A percentile compares a stretch with the other conserved stretches of the same genome.
Conservation (phyloP, 2,888 invertebrate species). For the Proisotoma minuta region DNA sequence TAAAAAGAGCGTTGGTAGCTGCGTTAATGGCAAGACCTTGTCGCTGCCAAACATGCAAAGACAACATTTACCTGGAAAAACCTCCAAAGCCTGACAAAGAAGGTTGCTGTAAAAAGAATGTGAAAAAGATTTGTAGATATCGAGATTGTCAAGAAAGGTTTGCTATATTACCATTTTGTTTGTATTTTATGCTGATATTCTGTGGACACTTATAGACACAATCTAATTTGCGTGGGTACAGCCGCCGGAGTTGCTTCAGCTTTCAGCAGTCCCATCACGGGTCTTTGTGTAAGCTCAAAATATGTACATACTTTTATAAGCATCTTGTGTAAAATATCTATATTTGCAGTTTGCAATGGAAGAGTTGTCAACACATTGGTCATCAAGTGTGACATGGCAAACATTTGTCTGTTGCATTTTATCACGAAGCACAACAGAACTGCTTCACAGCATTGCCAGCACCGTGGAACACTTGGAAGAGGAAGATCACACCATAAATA, state of each 20-base stretch:
- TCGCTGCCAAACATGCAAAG: slow-evolving; percentile 7
- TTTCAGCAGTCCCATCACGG: slow-evolving; percentile 52
- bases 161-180: slow-evolving; percentile 23
- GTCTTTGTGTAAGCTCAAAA: slow-evolving; percentile 48
- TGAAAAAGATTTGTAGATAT: slow-evolving; percentile 31
- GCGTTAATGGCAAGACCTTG: slow-evolving; percentile 13
- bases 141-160: slow-evolving; percentile 36
- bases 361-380: slow-evolving; percentile 53
- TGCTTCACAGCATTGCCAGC: slow-evolving; percentile 4
- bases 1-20: slow-evolving; percentile 8
- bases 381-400: slow-evolving; percentile 52
- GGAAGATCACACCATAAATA: neutral
- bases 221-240: slow-evolving; percentile 49
- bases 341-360: slow-evolving; percentile 53
- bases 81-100: neutral
- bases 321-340: no score
- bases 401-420: slow-evolving; percentile 20
- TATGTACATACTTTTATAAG: no score
- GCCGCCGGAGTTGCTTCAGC: slow-evolving; percentile 53
- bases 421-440: slow-evolving; percentile 13
- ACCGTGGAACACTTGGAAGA: slow-evolving; percentile 5
- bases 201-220: slow-evolving; percentile 21
- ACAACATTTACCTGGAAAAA: slow-evolving; percentile 4
- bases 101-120: neutral
- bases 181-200: neutral